Percentiles rank a stretch among this genome's conserved stretches.
phyloP scores from a whole-genome alignment of 35 echinoderm and acorn worm genomes.

The Apostichopus japonicus region DNA sequence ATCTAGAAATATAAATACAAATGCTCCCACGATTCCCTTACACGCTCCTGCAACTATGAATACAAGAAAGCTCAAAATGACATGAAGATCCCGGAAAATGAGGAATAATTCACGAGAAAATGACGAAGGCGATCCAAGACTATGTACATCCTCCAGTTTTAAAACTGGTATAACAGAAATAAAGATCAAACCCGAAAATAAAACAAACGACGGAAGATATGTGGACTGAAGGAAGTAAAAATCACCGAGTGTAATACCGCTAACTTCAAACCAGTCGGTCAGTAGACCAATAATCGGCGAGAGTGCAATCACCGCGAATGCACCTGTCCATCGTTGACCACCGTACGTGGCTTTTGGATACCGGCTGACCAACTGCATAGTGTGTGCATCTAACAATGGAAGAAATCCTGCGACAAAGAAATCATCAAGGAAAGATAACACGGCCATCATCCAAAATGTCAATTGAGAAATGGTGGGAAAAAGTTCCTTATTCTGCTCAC shows the following conservation, averaged over 20 bases:
- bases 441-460: neutral
- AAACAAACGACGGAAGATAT: conserved; percentile 19
- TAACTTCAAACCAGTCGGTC: conserved; percentile 23
- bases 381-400: conserved; percentile 27
- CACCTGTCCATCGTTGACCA: conserved; percentile 43
- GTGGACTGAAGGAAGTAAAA: conserved; percentile 34
- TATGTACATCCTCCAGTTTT: neutral
- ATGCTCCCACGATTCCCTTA: conserved; percentile 39
- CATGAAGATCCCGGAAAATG: neutral
- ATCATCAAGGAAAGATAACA: neutral
- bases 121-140: neutral
- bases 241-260: neutral
- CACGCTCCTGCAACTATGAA: conserved; percentile 37
- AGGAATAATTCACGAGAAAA: neutral
- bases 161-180: neutral
- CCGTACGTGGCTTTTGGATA: conserved; percentile 16
- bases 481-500: neutral
- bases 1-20: conserved; percentile 62
- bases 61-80: conserved; percentile 22
- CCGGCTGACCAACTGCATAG: neutral
- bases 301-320: conserved; percentile 28
- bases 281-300: conserved; percentile 1
- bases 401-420: conserved; percentile 29
- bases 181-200: neutral
- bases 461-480: neutral